Conservation (phyloP, 2,888 invertebrate genomes). For the Drosophila siamana region DNA sequence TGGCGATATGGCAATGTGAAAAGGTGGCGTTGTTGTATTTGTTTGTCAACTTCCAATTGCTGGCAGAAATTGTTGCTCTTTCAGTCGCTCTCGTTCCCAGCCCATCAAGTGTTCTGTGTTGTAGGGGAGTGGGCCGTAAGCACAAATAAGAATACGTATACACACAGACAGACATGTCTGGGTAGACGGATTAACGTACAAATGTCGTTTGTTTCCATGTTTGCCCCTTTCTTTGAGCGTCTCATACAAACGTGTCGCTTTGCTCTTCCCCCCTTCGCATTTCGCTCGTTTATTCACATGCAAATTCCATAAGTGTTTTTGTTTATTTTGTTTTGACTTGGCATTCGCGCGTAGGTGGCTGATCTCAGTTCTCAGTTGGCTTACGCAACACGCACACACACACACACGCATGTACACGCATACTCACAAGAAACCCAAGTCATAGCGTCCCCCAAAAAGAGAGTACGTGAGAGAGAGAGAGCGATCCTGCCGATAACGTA, state of each 20-base stretch:
- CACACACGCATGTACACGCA: constrained; percentile 8
- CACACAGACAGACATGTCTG: neutral
- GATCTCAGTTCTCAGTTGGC: constrained; percentile 39
- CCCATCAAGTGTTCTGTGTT: constrained; percentile 33
- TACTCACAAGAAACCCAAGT: neutral
- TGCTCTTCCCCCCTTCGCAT: neutral
- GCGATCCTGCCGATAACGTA: constrained; percentile 44
- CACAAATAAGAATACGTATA: neutral
- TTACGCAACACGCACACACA: constrained; percentile 44
- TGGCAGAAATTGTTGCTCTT: neutral
- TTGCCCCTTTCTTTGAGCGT: constrained; percentile 36
- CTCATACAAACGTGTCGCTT: too few species aligned
- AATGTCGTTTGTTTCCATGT: constrained; percentile 46
- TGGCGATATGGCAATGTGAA: constrained; percentile 45
- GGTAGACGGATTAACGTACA: constrained; percentile 44
- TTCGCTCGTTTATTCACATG: constrained; percentile 28
- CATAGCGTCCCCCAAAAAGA: neutral
- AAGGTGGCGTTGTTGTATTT: constrained; percentile 43
- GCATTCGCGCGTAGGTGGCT: constrained; percentile 54
- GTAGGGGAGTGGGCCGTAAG: constrained; percentile 23
- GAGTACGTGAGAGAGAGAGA: constrained; percentile 3
- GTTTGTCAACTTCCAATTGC: constrained; percentile 37
- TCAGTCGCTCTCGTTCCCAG: too few species aligned
- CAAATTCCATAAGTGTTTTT: constrained; percentile 43
- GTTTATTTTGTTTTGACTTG: constrained; percentile 60